These are phyloP conservation scores for Atopsyche davidsoni DNA, from an alignment of 1,140 invertebrate genomes.

Conservation along the genomic window DNA sequence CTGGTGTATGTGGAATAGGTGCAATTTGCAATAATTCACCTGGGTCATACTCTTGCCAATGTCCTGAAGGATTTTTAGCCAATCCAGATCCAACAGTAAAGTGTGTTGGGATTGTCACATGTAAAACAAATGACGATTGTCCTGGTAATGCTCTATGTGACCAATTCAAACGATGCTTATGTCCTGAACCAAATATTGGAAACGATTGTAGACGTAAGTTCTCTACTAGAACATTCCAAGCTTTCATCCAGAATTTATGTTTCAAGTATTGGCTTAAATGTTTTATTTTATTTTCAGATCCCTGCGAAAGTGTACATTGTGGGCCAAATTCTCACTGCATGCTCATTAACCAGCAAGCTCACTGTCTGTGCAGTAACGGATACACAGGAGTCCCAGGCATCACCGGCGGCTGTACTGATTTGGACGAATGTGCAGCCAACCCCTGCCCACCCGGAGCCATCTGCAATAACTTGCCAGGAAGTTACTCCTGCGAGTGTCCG, in stretches of 20 bases:
- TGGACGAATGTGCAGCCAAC: slow-evolving; percentile 72
- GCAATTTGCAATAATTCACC: slow-evolving; percentile 73
- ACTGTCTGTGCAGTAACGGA: slow-evolving; percentile 75
- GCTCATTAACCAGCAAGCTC: slow-evolving; percentile 72
- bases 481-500: slow-evolving; percentile 83
- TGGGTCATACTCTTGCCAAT: slow-evolving; percentile 72
- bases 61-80: slow-evolving; percentile 71
- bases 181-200: slow-evolving; percentile 84
- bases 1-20: slow-evolving; percentile 65
- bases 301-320: slow-evolving; percentile 79
- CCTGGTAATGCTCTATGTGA: slow-evolving; percentile 87
- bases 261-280: too few species aligned
- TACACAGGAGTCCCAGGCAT: slow-evolving; percentile 64
- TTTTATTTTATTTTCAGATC: slow-evolving; percentile 66
- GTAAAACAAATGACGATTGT: slow-evolving; percentile 68
- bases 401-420: slow-evolving; percentile 73
- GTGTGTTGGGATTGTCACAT: slow-evolving; percentile 75
- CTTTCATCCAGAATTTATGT: background rate
- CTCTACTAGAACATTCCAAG: slow-evolving; percentile 7
- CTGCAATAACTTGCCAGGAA: slow-evolving; percentile 81
- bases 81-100: slow-evolving; percentile 74
- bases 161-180: slow-evolving; percentile 67
- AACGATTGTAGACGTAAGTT: slow-evolving; percentile 85
- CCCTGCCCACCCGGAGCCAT: slow-evolving; percentile 77
- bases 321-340: slow-evolving; percentile 86